phyloP scores from a whole-genome alignment of 2,113 vertebrate species.

The Orientallactaga bullata region DNA sequence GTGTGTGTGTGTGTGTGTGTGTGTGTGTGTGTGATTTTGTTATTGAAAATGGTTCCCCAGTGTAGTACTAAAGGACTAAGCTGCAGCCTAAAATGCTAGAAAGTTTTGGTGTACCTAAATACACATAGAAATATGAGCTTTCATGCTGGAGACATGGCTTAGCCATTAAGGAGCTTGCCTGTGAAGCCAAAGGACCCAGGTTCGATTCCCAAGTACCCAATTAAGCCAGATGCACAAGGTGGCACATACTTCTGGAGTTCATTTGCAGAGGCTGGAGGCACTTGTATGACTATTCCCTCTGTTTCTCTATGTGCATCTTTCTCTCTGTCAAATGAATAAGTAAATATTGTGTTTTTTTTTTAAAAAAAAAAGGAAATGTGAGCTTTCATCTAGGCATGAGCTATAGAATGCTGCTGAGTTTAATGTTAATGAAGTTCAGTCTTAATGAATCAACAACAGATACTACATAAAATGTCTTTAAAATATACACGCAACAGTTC shows the following conservation, averaged over 20 bases:
- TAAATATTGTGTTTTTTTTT: too few relatives aligned
- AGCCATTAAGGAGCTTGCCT: too few relatives aligned
- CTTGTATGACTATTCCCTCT: too few relatives aligned
- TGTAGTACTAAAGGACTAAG: fast-evolving
- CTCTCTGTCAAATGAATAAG: too few relatives aligned
- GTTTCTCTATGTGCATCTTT: too few relatives aligned
- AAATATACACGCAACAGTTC: background rate
- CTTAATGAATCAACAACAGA: background rate
- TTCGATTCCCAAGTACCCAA: too few relatives aligned
- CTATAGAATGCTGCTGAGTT: background rate
- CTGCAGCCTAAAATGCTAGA: background rate
- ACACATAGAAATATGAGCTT: background rate
- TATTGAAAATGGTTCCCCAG: background rate
- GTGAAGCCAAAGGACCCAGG: too few relatives aligned
- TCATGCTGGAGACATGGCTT: background rate
- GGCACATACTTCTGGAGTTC: too few relatives aligned
- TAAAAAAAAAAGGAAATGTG: background rate
- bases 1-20: too few relatives aligned
- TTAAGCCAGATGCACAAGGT: too few relatives aligned
- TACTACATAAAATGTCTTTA: background rate
- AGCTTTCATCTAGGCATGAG: background rate
- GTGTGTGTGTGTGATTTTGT: background rate
- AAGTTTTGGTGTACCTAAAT: background rate
- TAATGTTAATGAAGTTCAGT: background rate
- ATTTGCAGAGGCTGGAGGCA: too few relatives aligned